phyloP scores from a whole-genome alignment of 2,797 vertebrate genomes.

The Hemibagrus guttatus region DNA sequence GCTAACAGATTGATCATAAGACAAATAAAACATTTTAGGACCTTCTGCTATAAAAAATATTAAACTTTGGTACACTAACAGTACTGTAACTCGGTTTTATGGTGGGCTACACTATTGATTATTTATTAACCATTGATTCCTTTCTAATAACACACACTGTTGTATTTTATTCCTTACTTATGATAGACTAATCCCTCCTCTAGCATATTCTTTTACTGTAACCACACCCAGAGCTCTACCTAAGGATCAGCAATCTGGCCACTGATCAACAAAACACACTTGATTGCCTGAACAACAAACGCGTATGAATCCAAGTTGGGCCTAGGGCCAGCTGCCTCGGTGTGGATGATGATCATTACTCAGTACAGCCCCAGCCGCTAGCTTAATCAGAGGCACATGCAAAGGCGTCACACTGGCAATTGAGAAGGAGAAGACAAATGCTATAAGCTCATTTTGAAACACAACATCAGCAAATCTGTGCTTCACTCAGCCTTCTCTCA shows the following conservation, averaged over 20 bases:
- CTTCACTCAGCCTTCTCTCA: neutral
- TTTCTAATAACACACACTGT: neutral
- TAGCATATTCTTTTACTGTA: neutral
- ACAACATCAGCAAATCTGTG: slow-evolving; percentile 12
- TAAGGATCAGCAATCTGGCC: neutral
- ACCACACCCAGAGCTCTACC: neutral
- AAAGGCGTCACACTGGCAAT: neutral
- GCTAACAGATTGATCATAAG: neutral
- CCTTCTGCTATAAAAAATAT: neutral
- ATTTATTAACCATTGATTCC: neutral
- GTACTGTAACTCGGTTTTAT: neutral
- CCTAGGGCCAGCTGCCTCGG: neutral
- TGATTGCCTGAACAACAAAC: neutral
- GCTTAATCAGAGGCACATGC: neutral
- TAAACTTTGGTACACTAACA: neutral
- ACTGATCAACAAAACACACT: neutral
- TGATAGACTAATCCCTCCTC: neutral
- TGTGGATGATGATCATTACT: slow-evolving; percentile 10
- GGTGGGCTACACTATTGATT: neutral
- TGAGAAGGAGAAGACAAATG: neutral
- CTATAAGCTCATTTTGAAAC: slow-evolving; percentile 1
- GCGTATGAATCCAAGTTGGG: neutral
- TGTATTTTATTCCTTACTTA: neutral
- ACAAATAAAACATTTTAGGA: neutral
- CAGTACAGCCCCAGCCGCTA: neutral